Evolutionary conservation across 2,113 vertebrate species (phyloP).

Genomic region (Perca fluviatilis): DNA sequence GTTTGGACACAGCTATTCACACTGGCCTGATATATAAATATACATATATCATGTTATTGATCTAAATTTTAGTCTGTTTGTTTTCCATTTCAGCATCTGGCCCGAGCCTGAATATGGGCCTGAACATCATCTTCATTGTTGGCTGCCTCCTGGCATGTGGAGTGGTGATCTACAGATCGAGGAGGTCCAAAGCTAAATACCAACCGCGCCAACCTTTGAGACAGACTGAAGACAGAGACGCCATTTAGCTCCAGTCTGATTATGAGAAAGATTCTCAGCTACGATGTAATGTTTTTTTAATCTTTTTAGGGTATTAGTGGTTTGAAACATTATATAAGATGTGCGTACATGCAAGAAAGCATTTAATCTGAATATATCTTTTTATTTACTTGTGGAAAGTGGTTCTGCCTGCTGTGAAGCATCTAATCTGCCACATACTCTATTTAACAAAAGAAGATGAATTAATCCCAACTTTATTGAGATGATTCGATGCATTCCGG

Average conservation of each 20-base stretch:
- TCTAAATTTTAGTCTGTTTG: background rate
- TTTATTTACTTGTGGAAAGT: too few relatives aligned
- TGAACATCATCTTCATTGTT: slow-evolving; percentile 43
- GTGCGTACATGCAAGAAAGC: too few relatives aligned
- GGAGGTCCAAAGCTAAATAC: slow-evolving; percentile 39
- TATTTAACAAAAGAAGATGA: too few relatives aligned
- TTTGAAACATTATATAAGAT: too few relatives aligned
- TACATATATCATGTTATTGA: background rate
- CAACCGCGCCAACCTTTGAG: slow-evolving; percentile 18
- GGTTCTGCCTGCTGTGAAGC: too few relatives aligned
- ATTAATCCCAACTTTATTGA: too few relatives aligned
- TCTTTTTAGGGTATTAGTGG: background rate
- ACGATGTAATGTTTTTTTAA: background rate
- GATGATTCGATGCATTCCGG: too few relatives aligned
- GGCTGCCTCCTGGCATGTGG: slow-evolving; percentile 41
- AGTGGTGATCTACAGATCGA: slow-evolving; percentile 36
- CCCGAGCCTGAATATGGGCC: slow-evolving; percentile 13
- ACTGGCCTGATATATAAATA: background rate
- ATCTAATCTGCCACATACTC: too few relatives aligned
- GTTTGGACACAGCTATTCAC: too few relatives aligned
- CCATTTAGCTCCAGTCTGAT: background rate
- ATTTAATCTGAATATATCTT: too few relatives aligned
- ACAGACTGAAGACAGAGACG: background rate
- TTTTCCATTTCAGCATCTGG: slow-evolving; percentile 3
- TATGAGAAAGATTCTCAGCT: background rate